Percentiles rank a stretch among this genome's conserved stretches.
These are phyloP conservation scores for Xiphophorus couchianus DNA, from an alignment of 2,113 vertebrate genomes.

Conservation along the genomic window DNA sequence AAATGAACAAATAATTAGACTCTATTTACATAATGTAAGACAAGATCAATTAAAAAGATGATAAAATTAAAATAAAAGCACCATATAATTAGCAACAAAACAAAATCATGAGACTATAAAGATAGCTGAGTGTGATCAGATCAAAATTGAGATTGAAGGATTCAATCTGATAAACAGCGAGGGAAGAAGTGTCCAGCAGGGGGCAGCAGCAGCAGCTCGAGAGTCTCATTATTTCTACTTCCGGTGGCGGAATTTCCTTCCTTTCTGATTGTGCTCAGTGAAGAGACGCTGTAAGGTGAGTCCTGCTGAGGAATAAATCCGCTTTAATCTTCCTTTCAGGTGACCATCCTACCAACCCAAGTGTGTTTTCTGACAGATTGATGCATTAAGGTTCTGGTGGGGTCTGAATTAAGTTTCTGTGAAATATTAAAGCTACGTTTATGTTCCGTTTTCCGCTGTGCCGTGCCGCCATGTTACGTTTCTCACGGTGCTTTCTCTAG, in stretches of 20 bases:
- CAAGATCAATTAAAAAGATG: no score
- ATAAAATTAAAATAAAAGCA: no score
- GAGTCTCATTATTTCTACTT: constrained; percentile 40
- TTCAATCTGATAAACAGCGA: no score
- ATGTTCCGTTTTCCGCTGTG: not conserved
- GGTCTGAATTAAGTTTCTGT: fast-evolving
- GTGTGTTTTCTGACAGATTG: fast-evolving
- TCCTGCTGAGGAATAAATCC: constrained; percentile 25
- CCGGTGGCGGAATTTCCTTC: constrained; percentile 71
- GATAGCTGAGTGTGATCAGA: no score
- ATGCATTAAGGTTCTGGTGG: fast-evolving
- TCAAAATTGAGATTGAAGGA: no score
- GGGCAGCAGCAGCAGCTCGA: constrained; percentile 38
- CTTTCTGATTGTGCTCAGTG: constrained; percentile 78
- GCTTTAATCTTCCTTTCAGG: constrained; percentile 7
- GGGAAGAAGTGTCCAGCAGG: constrained; percentile 15
- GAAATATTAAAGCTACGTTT: fast-evolving
- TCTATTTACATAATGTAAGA: no score
- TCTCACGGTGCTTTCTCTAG: no score
- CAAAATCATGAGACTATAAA: no score
- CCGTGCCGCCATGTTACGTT: constrained; percentile 48
- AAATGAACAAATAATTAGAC: no score
- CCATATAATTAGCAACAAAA: no score
- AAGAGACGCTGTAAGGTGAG: constrained; percentile 72
- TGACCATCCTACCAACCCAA: not conserved